These are phyloP conservation scores for Donacobius atricapilla DNA, from an alignment of 2,113 vertebrate species.

Conservation along the genomic window DNA sequence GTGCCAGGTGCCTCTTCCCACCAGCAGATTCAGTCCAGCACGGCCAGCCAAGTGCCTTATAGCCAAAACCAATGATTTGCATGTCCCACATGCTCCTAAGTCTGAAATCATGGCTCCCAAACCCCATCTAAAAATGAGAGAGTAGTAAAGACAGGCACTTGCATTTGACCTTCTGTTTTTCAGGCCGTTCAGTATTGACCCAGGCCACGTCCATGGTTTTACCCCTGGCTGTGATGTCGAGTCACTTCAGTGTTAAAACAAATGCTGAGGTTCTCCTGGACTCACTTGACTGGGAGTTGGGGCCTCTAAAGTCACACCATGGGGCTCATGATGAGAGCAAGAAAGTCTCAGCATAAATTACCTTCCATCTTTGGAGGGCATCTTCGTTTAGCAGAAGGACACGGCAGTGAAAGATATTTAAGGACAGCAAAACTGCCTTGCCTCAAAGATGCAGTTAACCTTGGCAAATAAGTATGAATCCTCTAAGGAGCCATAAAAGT, in stretches of 20 bases:
- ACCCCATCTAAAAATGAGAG: background rate
- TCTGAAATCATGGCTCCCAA: background rate
- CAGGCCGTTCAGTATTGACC: background rate
- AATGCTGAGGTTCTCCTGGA: background rate
- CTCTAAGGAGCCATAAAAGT: slow-evolving; percentile 37
- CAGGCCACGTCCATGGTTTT: background rate
- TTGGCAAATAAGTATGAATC: slow-evolving; percentile 28
- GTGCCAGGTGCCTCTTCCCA: background rate
- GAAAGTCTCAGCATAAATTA: background rate
- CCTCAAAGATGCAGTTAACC: slow-evolving; percentile 57
- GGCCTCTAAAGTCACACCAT: background rate
- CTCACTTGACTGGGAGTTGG: background rate
- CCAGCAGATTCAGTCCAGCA: background rate
- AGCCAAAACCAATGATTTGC: background rate
- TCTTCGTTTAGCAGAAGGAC: slow-evolving; percentile 48
- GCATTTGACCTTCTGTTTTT: background rate
- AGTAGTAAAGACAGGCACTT: background rate
- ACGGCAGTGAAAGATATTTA: slow-evolving; percentile 10
- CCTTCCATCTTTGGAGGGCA: slow-evolving; percentile 1
- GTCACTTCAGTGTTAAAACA: background rate
- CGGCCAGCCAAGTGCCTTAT: background rate
- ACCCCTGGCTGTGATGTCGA: background rate
- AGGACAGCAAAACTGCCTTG: slow-evolving; percentile 30
- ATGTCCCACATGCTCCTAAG: background rate
- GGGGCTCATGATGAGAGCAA: background rate